Conservation (phyloP, 2,888 invertebrate species). For the Tachina lurida region DNA sequence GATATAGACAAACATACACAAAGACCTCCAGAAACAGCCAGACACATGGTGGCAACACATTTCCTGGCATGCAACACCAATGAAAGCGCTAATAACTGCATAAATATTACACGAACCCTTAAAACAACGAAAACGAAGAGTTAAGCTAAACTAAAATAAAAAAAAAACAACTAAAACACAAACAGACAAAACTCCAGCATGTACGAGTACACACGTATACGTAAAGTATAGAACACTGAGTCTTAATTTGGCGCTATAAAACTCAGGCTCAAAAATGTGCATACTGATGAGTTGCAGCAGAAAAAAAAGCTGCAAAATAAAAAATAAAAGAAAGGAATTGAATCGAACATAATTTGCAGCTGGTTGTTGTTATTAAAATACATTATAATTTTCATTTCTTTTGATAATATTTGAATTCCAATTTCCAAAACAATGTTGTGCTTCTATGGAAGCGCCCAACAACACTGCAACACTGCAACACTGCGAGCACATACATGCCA, state of each 20-base stretch:
- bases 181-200: not conserved
- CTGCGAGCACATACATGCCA: not conserved
- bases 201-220: not conserved
- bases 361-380: conserved; percentile 63
- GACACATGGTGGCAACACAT: conserved; percentile 3
- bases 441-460: not conserved
- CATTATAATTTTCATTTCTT: conserved; percentile 63
- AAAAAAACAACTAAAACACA: conserved; percentile 11
- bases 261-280: conserved; percentile 63
- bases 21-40: conserved; percentile 25
- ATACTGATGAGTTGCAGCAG: conserved; percentile 46
- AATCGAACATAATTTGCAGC: conserved; percentile 67
- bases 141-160: conserved; percentile 11
- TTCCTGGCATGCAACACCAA: conserved; percentile 33
- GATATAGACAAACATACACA: conserved; percentile 44
- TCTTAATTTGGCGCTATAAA: conserved; percentile 52
- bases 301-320: not conserved
- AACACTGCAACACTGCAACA: not conserved
- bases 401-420: conserved; percentile 40
- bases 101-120: conserved; percentile 59
- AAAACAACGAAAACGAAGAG: conserved; percentile 29
- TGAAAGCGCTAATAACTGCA: conserved; percentile 62
- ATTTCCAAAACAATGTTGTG: conserved; percentile 13
- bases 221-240: conserved; percentile 1
- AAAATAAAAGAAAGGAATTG: not conserved